phyloP scores from a whole-genome alignment of 2,113 vertebrate species.

The Arvicanthis niloticus region DNA sequence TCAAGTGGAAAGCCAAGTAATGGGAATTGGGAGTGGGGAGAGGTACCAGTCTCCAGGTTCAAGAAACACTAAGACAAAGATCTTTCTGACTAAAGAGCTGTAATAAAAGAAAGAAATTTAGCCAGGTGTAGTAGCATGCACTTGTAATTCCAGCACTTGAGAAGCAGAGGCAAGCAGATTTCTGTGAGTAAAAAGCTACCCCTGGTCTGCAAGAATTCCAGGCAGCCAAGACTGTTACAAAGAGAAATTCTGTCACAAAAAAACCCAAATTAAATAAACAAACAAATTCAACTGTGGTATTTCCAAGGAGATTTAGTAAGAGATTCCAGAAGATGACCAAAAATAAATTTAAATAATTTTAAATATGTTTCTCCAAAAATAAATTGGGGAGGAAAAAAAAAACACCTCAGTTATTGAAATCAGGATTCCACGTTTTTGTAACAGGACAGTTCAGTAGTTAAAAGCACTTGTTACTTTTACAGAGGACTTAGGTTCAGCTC shows the following conservation, averaged over 20 bases:
- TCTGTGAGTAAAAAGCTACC: neutral
- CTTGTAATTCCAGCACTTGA: neutral
- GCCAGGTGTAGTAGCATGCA: neutral
- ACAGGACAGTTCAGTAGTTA: neutral
- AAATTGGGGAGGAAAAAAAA: neutral
- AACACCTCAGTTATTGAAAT: neutral
- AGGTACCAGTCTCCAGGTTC: slow-evolving; percentile 63
- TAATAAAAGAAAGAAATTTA: slow-evolving; percentile 77
- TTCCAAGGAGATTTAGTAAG: neutral
- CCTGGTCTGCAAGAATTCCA: neutral
- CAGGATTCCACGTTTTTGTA: neutral
- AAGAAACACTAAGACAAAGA: slow-evolving; percentile 70
- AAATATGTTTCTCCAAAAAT: neutral
- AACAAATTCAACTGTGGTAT: neutral
- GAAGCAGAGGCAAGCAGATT: neutral
- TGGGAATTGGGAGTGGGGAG: slow-evolving; percentile 50
- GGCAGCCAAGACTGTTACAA: neutral
- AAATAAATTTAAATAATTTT: neutral
- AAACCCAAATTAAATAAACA: neutral
- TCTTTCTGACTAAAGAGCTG: slow-evolving; percentile 66
- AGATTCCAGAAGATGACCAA: neutral
- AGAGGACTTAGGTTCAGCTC: neutral
- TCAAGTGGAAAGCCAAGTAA: slow-evolving; percentile 66
- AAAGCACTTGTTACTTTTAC: neutral
- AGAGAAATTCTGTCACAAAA: too few species aligned